These are phyloP conservation scores for Perca fluviatilis DNA, from an alignment of 2,113 vertebrate species.

Conservation along the genomic window DNA sequence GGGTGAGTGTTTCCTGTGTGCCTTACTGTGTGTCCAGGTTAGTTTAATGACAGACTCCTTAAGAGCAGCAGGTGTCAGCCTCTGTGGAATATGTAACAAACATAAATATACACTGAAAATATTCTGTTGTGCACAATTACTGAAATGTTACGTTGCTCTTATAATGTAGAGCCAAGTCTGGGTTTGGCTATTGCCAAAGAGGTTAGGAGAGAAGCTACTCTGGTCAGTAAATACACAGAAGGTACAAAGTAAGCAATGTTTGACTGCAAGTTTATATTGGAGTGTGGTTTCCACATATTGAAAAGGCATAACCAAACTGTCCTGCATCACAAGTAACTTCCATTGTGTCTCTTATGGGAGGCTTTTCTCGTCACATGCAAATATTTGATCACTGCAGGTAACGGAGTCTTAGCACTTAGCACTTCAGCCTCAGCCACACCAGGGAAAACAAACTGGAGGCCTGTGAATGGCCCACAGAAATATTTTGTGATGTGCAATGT, in stretches of 20 bases:
- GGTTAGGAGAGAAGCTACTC: conserved; percentile 71
- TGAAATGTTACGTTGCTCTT: conserved; percentile 52
- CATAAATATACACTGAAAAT: conserved; percentile 62
- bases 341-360: conserved; percentile 17
- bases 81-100: conserved; percentile 47
- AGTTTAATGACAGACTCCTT: conserved; percentile 5
- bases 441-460: background rate
- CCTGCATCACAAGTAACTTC: conserved; percentile 11
- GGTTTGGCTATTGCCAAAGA: conserved; percentile 25
- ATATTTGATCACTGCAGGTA: conserved; percentile 35
- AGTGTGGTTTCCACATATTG: conserved; percentile 78
- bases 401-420: conserved; percentile 18
- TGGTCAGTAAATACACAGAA: conserved; percentile 63
- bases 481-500: conserved; percentile 42
- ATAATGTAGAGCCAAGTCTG: conserved; percentile 56
- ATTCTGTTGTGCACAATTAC: conserved; percentile 32
- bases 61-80: conserved; percentile 56
- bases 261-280: conserved; percentile 64
- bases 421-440: conserved; percentile 10
- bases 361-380: conserved; percentile 55
- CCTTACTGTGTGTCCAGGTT: conserved; percentile 21
- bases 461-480: conserved; percentile 14
- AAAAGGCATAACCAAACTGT: conserved; percentile 62
- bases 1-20: conserved; percentile 15
- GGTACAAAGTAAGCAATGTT: conserved; percentile 62